Evolutionary conservation across 2,797 vertebrate species (phyloP), one percentile per base, ranked within the genome.

Genomic region (Anguilla anguilla): DNA sequence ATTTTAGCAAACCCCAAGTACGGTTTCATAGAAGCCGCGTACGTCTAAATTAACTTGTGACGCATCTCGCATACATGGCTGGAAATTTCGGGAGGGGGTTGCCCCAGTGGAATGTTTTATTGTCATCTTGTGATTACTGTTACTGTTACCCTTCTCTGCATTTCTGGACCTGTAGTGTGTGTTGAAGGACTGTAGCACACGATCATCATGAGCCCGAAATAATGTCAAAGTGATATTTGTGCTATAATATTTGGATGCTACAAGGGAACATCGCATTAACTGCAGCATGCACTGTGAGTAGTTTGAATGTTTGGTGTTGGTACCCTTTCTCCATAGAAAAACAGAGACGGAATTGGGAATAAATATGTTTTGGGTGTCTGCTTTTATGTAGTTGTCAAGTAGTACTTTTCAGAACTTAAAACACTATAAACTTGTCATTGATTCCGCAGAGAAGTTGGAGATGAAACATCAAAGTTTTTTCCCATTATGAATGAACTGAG

Each of bases 61-160:
- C 43, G 43, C 77, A 49, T 9, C 39, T n/a, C 49, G 77, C 46
- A 49, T 43, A 11, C n/a, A 81, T 81, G 43, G 77, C 46, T 81
- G 77, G 77, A 81, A 81, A 81, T 79, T 17, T 81, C 43, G n/a
- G 31, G 6, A 77, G 74, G 77, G 77, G 77, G 77, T 2, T 81
- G 11, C 43, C 77, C 77, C 72, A 77, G 72, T 77, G 72, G 72
- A 77, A 77, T 17, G 35, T 77, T 77, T 77, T 43, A 6, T 19
- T 35, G 72, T 77, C 35, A 77, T 77, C 31, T 19, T 77, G 31
- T 17, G 72, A 77, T 19, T 43, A 35, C 72, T 77, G 31, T 39
- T 77, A 31, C 72, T 77, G 31, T 74, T 77, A 17, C n/a, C 3
- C 15, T 13, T 2, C 15, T 39, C 55, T 39, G 72, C 43, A 35